These are phyloP conservation scores for Xanthia icteritia DNA, from an alignment of 2,888 invertebrate genomes.

Conservation along the genomic window DNA sequence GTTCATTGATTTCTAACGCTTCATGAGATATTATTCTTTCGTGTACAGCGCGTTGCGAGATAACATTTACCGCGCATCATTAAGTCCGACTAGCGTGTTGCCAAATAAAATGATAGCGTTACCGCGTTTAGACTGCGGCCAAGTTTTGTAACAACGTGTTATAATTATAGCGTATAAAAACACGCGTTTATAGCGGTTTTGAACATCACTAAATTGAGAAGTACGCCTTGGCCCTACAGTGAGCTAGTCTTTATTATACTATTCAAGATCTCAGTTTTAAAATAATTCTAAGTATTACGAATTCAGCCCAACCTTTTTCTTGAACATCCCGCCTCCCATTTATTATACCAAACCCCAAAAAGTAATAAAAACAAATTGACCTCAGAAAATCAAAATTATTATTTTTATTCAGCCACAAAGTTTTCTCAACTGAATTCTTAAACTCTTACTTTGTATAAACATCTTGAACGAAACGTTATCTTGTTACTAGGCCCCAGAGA, in stretches of 20 bases:
- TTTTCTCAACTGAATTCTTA: constrained; percentile 40
- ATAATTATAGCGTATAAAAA: too few relatives aligned
- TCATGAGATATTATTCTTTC: too few relatives aligned
- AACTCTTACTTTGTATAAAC: constrained; percentile 52
- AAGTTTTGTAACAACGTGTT: too few relatives aligned
- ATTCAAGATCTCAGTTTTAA: constrained; percentile 2
- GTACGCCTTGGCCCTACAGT: too few relatives aligned
- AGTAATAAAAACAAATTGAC: constrained; percentile 50
- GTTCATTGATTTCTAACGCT: too few relatives aligned
- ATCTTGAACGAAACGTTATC: constrained; percentile 43
- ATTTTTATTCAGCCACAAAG: constrained; percentile 44
- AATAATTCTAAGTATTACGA: constrained; percentile 14
- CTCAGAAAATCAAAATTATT: constrained; percentile 47
- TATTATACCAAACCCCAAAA: constrained; percentile 19
- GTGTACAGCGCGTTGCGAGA: too few relatives aligned
- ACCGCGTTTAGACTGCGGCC: too few relatives aligned
- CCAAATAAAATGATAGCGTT: too few relatives aligned
- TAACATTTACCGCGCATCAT: too few relatives aligned
- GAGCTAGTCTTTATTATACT: neutral
- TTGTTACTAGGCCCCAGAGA: constrained; percentile 35
- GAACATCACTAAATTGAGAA: too few relatives aligned
- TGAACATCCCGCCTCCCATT: constrained; percentile 11
- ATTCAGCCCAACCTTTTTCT: constrained; percentile 25
- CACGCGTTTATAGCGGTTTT: too few relatives aligned
- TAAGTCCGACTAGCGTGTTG: too few relatives aligned